phyloP scores from a whole-genome alignment of 37 sponge, comb jelly and placozoan genomes.

The Tethya wilhelma region DNA sequence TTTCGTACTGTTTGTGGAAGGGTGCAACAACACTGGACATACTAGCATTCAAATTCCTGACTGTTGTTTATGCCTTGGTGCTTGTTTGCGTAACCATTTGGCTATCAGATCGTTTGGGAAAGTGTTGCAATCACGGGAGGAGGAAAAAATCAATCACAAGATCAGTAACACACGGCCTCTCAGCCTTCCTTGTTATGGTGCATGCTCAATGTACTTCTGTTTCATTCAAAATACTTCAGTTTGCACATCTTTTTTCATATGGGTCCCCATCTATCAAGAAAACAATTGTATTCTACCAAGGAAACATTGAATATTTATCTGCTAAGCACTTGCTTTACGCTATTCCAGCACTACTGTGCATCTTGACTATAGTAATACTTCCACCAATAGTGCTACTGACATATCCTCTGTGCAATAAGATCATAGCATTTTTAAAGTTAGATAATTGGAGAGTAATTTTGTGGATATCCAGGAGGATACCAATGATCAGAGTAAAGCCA shows the following conservation, averaged over 20 bases:
- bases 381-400: conserved; percentile 34
- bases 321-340: conserved; percentile 49
- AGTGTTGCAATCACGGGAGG: background rate
- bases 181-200: conserved; percentile 47
- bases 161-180: conserved; percentile 30
- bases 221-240: conserved; percentile 40
- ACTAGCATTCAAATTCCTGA: conserved; percentile 41
- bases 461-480: conserved; percentile 2
- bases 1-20: conserved; percentile 50
- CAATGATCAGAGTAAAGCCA: too few species aligned
- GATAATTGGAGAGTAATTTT: conserved; percentile 23
- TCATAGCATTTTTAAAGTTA: conserved; percentile 11
- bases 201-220: conserved; percentile 45
- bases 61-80: conserved; percentile 36
- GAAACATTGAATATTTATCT: conserved; percentile 26
- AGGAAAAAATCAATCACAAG: background rate
- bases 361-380: background rate
- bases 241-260: background rate
- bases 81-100: background rate
- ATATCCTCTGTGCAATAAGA: conserved; percentile 32
- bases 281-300: conserved; percentile 12
- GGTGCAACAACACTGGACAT: conserved; percentile 43
- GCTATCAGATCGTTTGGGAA: conserved; percentile 5
- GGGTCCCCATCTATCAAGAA: background rate
- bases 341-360: conserved; percentile 31